phyloP scores from a whole-genome alignment of 2,797 vertebrate genomes.

The Selene dorsalis region DNA sequence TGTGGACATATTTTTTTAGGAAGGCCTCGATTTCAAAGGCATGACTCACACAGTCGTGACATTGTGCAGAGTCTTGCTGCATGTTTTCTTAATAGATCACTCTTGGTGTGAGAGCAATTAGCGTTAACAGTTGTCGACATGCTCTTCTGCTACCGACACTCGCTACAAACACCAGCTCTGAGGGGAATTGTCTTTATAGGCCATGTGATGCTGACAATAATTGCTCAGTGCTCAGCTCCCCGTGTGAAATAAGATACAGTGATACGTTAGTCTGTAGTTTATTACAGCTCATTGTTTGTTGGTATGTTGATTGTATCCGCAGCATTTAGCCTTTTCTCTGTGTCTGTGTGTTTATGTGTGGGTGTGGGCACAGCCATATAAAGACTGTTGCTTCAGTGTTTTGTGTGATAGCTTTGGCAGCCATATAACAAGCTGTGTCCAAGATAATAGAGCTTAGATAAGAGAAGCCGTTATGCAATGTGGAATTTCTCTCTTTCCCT shows the following conservation, averaged over 20 bases:
- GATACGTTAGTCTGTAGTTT: conserved; percentile 56
- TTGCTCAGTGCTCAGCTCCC: conserved; percentile 75
- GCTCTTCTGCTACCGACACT: conserved; percentile 77
- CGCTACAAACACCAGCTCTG: conserved; percentile 77
- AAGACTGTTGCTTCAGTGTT: conserved; percentile 65
- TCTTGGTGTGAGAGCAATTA: conserved; percentile 86
- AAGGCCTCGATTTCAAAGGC: conserved; percentile 54
- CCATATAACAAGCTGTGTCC: conserved; percentile 65
- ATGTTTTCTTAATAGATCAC: conserved; percentile 83
- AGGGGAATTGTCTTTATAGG: conserved; percentile 82
- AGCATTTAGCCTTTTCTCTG: conserved; percentile 54
- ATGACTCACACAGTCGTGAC: conserved; percentile 68
- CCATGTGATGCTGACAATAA: conserved; percentile 81
- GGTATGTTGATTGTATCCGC: conserved; percentile 56
- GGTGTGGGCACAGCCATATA: conserved; percentile 63
- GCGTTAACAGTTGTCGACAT: conserved; percentile 83
- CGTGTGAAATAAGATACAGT: conserved; percentile 73
- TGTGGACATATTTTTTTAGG: conserved; percentile 60
- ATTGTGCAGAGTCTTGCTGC: conserved; percentile 65
- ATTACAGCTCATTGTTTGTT: conserved; percentile 67
- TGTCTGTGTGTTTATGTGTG: conserved; percentile 53
- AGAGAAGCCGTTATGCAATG: conserved; percentile 76
- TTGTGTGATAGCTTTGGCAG: conserved; percentile 76
- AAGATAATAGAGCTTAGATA: conserved; percentile 79
- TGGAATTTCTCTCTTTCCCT: conserved; percentile 69